Base-by-base conservation (phyloP, 2,113 vertebrate species). In the Podocnemis expansa region DNA sequence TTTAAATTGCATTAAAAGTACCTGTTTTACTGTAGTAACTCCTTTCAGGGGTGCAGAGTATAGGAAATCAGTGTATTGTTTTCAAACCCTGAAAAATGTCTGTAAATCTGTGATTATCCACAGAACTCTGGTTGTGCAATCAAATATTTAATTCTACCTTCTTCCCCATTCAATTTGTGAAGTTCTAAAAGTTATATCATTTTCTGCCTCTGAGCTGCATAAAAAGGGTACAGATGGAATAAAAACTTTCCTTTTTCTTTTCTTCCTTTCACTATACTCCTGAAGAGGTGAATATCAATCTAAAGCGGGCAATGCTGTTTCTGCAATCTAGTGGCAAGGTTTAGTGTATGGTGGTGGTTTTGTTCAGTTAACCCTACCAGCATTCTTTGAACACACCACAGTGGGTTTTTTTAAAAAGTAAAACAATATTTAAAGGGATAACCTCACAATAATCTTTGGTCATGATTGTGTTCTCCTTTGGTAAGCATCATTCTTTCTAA, bases 21-120 rank as follows among this genome's bases (percentile, higher is more conserved):
- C 22, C 47, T 45, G 24, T 27, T 76, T 76, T 38, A 0, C 27
- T 81, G 34, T 0, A 2, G 17, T 6, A 47, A 25, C 1, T 0
- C 2, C 17, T 27, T 82, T 56, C 4, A 3, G 22, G 16, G 56
- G 58, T 73, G 29, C 34, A 56, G n/a, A 56, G 63, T 13, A 0
- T 6, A 16, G 31, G 2, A n/a, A 22, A 21, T 11, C 55, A 31
- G 3, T 55, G 47, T 6, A 25, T 29, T 45, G n/a, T 76, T 45
- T 45, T 41, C 25, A 5, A 21, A 10, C 25, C 27, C 10, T 6
- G 2, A 1, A 14, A 19, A 0, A 10, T 4, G 43, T 45, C 27
- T 91, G 47, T 34, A 14, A 2, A 52, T 76, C 21, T 34, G 0
- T 16, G 54, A 51, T 73, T 49, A 6, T 6, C 6, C 22, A n/a